Evolutionary conservation across 2,888 invertebrate genomes (phyloP), one percentile per base, ranked within the genome.

Genomic region (Drosophila sordidapex): DNA sequence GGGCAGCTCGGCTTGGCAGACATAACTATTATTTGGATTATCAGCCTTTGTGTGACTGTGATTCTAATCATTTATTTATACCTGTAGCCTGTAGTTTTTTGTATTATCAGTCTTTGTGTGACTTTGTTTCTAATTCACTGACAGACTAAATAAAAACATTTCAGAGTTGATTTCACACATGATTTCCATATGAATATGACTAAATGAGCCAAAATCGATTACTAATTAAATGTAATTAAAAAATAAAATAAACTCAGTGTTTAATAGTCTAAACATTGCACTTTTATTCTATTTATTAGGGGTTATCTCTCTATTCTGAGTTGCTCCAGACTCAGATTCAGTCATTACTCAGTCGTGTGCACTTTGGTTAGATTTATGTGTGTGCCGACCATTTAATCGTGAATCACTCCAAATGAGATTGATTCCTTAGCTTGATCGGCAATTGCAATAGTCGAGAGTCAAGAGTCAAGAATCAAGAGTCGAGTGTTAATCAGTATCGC

Each of bases 401-500:
- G 54, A 36, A 36, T 36, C 54, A 54, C 4, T 35, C 0, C 2
- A 11, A 51, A 18, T 29, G 29, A 18, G n/a, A 18, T 35, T 27
- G n/a, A 8, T 49, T 31, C 27, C 40, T 35, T n/a, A 40, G 60
- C 54, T 52, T 40, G 59, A 21, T 25, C 8, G 46, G 46, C 25
- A 46, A 25, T 25, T 40, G 51, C 59, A 61, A 46, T 27, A 72
- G 66, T 72, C 70, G 2, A 27, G 27, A 27, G 27, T 27, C 70
- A 46, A 56, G 27, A n/a, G 27, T n/a, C n/a, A 8, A 56, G 66
- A 72, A 62, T 72, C 68, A 46, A 38, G 27, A 27, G 38, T n/a
- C 27, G 13, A 56, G 68, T 65, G 69, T 69, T 87, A 84, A 84
- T 87, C 80, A 67, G 27, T 76, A 29, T 84, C 68, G 61, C 79